Base-by-base conservation (phyloP, 1,140 invertebrate genomes). In the Belonocnema kinseyi region DNA sequence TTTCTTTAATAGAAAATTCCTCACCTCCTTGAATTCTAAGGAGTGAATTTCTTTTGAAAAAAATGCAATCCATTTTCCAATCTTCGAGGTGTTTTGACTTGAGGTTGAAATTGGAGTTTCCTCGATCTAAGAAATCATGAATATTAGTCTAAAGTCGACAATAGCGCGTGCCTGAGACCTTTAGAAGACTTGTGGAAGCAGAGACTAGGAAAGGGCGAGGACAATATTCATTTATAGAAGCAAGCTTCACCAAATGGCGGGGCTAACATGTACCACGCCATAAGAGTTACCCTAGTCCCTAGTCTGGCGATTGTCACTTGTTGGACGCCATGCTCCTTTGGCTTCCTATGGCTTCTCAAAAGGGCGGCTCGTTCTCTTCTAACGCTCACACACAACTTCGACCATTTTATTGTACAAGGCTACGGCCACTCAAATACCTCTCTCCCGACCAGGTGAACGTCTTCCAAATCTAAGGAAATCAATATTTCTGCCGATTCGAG, bases 261-360 rank as follows among this genome's bases (percentile, higher is more conserved):
- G 78, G 76, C 80, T 78, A 81, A 74, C 76, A 58, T 73, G 73
- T 58, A 52, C 72, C 82, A 76, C 82, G 81, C 77, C 80, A 81
- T 79, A 77, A 82, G 80, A 82, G 80, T 80, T 82, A 81, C 81
- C 81, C 80, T 80, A 83, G 80, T 77, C 81, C 81, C 80, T 80
- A 83, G 80, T 77, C 79, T 83, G 78, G 77, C 58, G 77, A 81
- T 82, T 82, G 78, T 85, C 84, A 87, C 84, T 85, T 86, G 86
- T 86, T 86, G 83, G 82, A 85, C 83, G 83, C 88, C 87, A 88
- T 89, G 77, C 77, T 78, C 77, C 53, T 76, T 74, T 81, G 78
- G 40, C 74, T 74, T 78, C 77, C 53, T 76, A 75, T 81, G 78
- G 40, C 74, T 74, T 73, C 85, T 75, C 72, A 74, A 74, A 84